Percentiles rank a stretch among this genome's conserved stretches.
Conservation (phyloP, 1,140 invertebrate species). For the Diplogasteroides magnus region DNA sequence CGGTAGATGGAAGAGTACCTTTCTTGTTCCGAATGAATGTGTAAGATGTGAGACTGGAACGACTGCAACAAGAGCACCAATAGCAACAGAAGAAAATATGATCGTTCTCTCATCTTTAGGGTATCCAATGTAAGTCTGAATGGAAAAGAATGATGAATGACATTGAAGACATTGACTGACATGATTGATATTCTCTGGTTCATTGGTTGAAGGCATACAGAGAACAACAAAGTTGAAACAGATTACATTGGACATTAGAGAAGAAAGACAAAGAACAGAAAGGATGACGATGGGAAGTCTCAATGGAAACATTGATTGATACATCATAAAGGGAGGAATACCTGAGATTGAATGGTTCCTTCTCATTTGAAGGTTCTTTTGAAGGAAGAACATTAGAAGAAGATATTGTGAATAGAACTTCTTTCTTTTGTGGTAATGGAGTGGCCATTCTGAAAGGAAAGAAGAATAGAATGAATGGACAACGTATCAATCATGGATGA, state of each 20-base stretch:
- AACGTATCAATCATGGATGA: no score
- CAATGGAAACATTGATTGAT: background rate
- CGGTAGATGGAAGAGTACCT: constrained; percentile 24
- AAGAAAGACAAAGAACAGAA: constrained; percentile 49
- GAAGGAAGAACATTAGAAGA: no score
- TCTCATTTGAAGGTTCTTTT: no score
- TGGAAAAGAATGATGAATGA: constrained; percentile 1
- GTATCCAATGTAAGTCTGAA: constrained; percentile 48
- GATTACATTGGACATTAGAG: constrained; percentile 49
- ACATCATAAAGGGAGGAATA: no score
- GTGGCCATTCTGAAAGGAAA: no score
- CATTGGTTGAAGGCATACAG: constrained; percentile 45
- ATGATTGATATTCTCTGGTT: background rate
- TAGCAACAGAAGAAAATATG: constrained; percentile 50
- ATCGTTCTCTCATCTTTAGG: constrained; percentile 38
- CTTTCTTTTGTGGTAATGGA: no score
- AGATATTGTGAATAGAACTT: no score
- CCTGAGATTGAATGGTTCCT: no score
- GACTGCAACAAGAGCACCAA: constrained; percentile 48
- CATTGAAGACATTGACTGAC: constrained; percentile 33
- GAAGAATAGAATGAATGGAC: no score
- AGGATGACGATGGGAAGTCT: constrained; percentile 39
- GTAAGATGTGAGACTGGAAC: constrained; percentile 49
- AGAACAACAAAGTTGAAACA: constrained; percentile 54
- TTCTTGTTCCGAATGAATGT: constrained; percentile 44